These are phyloP conservation scores for Buceros bicornis DNA, from an alignment of 2,797 vertebrate genomes.

Conservation along the genomic window DNA sequence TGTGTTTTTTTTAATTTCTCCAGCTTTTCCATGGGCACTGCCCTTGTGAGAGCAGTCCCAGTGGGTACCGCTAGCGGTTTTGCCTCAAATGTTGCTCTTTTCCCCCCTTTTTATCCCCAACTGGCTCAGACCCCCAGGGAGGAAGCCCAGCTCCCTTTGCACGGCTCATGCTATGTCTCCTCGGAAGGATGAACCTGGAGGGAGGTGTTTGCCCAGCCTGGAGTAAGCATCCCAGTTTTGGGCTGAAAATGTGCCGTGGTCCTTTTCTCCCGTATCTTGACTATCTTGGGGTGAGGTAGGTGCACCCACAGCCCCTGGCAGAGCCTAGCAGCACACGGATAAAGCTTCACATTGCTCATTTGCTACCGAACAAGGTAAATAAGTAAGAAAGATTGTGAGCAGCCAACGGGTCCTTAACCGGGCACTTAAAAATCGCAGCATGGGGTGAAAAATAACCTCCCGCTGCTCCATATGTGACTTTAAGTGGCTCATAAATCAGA, in stretches of 20 bases:
- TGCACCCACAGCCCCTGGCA: not conserved
- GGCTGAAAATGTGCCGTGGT: not conserved
- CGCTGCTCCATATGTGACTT: not conserved
- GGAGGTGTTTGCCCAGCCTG: not conserved
- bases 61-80: not conserved
- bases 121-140: fast-evolving
- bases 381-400: not conserved
- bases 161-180: fast-evolving
- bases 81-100: not conserved
- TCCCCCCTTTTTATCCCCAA: not conserved
- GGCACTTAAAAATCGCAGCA: not conserved
- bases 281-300: not conserved
- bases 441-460: fast-evolving
- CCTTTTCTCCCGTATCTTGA: fast-evolving
- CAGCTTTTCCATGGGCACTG: fast-evolving
- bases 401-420: not conserved
- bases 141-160: not conserved
- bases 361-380: not conserved
- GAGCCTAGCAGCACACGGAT: fast-evolving
- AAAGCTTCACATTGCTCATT: not conserved
- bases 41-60: not conserved
- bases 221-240: not conserved
- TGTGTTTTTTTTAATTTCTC: not conserved
- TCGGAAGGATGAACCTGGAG: not conserved
- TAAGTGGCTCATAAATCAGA: not conserved